Conservation (phyloP, 2,888 invertebrate species). For the Cenopis cana region DNA sequence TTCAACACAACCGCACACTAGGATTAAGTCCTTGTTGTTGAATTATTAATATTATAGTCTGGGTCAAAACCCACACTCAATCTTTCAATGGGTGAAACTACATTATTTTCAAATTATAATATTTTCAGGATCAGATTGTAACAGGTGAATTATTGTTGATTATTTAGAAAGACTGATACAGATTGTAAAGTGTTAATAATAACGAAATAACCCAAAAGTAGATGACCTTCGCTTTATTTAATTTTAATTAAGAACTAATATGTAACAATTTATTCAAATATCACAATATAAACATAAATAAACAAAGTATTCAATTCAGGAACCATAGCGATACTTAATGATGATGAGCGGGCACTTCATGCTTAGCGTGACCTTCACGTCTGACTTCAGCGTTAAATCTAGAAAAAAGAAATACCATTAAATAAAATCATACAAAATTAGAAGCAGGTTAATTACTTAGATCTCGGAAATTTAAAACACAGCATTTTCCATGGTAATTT, state of each 20-base stretch:
- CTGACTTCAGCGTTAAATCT: conserved; percentile 75
- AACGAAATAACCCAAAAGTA: no score
- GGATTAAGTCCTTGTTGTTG: no score
- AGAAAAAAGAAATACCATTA: conserved; percentile 6
- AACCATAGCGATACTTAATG: conserved; percentile 11
- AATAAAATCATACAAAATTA: conserved; percentile 26
- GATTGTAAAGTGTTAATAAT: no score
- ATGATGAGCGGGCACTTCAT: conserved; percentile 46
- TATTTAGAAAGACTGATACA: neutral
- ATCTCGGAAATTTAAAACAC: neutral
- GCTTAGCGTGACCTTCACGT: conserved; percentile 52
- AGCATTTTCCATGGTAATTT: no score
- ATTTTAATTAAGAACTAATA: neutral
- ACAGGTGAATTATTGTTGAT: no score
- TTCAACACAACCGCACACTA: no score
- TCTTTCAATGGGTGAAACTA: no score
- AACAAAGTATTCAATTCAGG: neutral
- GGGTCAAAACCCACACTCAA: no score
- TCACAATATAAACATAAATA: neutral
- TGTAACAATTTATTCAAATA: conserved; percentile 5
- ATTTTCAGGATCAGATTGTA: no score
- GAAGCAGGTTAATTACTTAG: no score
- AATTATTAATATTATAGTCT: no score
- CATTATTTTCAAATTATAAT: no score
- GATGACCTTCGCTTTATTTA: neutral